Percentiles rank a stretch among this genome's conserved stretches.
phyloP scores from a whole-genome alignment of 2,113 vertebrate species.

The Paramormyrops kingsleyae region DNA sequence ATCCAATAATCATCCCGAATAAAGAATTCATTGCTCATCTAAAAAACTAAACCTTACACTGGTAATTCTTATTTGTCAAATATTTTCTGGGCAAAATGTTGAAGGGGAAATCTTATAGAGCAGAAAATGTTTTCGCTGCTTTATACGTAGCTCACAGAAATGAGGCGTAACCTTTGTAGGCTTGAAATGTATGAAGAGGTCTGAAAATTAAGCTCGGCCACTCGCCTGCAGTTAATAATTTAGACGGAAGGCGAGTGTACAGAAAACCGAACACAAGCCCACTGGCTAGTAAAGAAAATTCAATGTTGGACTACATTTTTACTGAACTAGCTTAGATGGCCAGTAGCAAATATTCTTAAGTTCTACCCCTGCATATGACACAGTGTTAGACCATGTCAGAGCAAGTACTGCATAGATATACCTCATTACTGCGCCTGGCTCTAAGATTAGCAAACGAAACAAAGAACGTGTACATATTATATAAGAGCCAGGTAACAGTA shows the following conservation, averaged over 20 bases:
- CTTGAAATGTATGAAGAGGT: not conserved
- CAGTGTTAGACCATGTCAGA: not conserved
- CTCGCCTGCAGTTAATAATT: not conserved
- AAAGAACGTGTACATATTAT: not conserved
- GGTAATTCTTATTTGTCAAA: not conserved
- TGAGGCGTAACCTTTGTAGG: not conserved
- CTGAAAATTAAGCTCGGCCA: not conserved
- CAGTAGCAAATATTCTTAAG: not conserved
- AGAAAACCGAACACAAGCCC: not conserved
- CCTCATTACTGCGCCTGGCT: not conserved
- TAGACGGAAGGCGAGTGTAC: not conserved
- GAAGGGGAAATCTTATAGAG: not conserved
- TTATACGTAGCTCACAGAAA: not conserved
- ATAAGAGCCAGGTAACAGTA: not conserved
- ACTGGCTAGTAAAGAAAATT: not conserved
- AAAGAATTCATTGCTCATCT: not conserved
- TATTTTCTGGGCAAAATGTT: not conserved
- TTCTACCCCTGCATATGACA: not conserved
- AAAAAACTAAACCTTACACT: too few relatives aligned
- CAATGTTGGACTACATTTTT: not conserved
- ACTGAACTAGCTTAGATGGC: not conserved
- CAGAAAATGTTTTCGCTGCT: not conserved
- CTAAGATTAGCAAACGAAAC: not conserved
- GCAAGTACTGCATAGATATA: not conserved
- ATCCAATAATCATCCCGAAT: not conserved